A percentile compares a stretch with the other conserved stretches of the same genome.
These are phyloP conservation scores for Scolanthus callimorphus DNA, from an alignment of 92 coral and sea anemone genomes.

Conservation along the genomic window DNA sequence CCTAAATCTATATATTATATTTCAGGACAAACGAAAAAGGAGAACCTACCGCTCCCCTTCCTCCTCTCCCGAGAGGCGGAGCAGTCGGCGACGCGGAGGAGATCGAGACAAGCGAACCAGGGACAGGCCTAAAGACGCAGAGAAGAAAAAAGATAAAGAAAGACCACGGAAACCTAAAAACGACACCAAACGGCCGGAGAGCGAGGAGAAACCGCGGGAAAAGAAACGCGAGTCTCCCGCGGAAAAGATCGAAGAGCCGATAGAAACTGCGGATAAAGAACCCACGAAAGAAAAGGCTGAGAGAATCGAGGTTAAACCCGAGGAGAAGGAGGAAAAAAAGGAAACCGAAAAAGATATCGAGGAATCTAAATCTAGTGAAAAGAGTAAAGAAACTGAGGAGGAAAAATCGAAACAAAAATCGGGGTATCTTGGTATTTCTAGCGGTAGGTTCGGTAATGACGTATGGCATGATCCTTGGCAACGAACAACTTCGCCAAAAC, in stretches of 20 bases:
- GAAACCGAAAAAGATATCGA: constrained; percentile 10
- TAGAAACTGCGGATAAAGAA: constrained; percentile 34
- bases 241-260: constrained; percentile 44
- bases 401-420: constrained; percentile 51
- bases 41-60: constrained; percentile 62
- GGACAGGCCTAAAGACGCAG: constrained; percentile 27
- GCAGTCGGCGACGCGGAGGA: constrained; percentile 35
- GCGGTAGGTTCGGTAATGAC: constrained; percentile 72
- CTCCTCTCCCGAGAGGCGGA: constrained; percentile 78
- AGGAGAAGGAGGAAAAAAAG: constrained; percentile 19
- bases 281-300: constrained; percentile 27
- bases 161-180: constrained; percentile 37
- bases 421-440: constrained; percentile 63
- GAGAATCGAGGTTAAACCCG: constrained; percentile 18
- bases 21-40: constrained; percentile 62
- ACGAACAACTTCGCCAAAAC: constrained; percentile 79
- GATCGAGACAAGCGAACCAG: constrained; percentile 33
- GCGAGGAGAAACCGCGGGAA: constrained; percentile 17
- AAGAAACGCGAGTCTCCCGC: constrained; percentile 13
- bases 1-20: no score
- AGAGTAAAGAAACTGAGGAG: constrained; percentile 27
- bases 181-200: constrained; percentile 10
- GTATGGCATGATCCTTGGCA: constrained; percentile 91
- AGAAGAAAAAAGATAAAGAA: constrained; percentile 48
- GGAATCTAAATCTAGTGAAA: constrained; percentile 33